These are phyloP conservation scores for Drymodes brunneopygia DNA, from an alignment of 2,113 vertebrate genomes.

Conservation along the genomic window DNA sequence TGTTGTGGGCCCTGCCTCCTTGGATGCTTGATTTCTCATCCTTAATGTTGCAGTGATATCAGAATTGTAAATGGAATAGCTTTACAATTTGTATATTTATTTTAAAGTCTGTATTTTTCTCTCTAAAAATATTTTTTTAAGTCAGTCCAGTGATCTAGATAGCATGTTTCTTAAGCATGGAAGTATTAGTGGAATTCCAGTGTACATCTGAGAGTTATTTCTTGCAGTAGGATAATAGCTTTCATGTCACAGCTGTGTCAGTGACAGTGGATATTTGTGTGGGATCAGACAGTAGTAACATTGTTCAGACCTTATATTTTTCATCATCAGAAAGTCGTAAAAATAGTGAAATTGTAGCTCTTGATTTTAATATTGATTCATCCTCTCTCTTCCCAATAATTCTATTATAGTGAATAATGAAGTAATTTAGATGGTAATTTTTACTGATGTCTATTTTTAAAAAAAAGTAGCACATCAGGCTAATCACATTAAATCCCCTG, in stretches of 20 bases:
- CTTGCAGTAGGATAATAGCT: neutral
- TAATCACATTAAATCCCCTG: neutral
- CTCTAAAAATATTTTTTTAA: neutral
- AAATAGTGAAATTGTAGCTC: neutral
- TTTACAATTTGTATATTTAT: neutral
- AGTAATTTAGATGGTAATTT: conserved; percentile 16
- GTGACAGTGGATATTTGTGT: neutral
- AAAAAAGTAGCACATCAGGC: neutral
- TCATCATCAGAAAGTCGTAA: neutral
- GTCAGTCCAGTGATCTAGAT: neutral
- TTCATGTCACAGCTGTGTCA: neutral
- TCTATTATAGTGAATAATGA: neutral
- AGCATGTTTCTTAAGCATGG: conserved; percentile 19
- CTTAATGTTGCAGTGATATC: neutral
- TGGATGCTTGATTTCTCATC: conserved; percentile 62
- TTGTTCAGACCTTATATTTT: neutral
- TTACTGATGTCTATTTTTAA: neutral
- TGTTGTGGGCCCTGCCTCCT: neutral
- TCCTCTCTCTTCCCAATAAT: neutral
- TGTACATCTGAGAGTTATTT: neutral
- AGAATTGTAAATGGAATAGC: neutral
- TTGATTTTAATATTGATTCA: conserved; percentile 2
- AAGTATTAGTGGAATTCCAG: neutral
- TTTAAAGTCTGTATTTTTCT: neutral
- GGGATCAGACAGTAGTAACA: neutral